A percentile compares a stretch with the other conserved stretches of the same genome.
Conservation (phyloP, 1,140 invertebrate genomes). For the Zaprionus vittiger region DNA sequence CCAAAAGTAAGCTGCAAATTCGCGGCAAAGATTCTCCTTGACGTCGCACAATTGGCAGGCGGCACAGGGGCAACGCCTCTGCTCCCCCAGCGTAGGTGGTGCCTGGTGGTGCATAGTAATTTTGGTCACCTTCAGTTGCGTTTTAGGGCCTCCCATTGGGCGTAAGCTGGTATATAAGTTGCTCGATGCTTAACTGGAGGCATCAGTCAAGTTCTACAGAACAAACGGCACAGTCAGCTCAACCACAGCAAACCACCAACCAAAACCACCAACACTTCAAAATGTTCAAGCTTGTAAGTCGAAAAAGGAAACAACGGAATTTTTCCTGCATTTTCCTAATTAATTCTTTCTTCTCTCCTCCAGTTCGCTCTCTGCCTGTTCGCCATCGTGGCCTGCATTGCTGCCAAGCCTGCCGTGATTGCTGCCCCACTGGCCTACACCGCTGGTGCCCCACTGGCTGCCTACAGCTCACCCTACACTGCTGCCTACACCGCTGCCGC, state of each 20-base stretch:
- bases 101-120: conserved; percentile 65
- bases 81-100: conserved; percentile 23
- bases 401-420: conserved; percentile 73
- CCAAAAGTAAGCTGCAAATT: conserved; percentile 72
- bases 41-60: conserved; percentile 47
- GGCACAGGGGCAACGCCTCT: conserved; percentile 18
- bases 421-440: conserved; percentile 84
- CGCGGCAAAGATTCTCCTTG: conserved; percentile 66
- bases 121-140: conserved; percentile 45
- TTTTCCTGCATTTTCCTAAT: not conserved
- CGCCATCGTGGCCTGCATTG: conserved; percentile 81
- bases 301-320: not conserved
- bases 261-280: conserved; percentile 40
- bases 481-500: conserved; percentile 56
- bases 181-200: conserved; percentile 25
- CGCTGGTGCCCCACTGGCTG: conserved; percentile 75
- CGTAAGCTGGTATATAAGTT: conserved; percentile 62
- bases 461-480: conserved; percentile 57
- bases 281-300: conserved; percentile 83
- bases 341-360: not conserved
- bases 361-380: conserved; percentile 79
- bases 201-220: conserved; percentile 80
- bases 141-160: conserved; percentile 41
- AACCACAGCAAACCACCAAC: conserved; percentile 23
- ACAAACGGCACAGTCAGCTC: conserved; percentile 55